Conservation (phyloP, 1,140 invertebrate genomes). For the Armadillidium nasatum region DNA sequence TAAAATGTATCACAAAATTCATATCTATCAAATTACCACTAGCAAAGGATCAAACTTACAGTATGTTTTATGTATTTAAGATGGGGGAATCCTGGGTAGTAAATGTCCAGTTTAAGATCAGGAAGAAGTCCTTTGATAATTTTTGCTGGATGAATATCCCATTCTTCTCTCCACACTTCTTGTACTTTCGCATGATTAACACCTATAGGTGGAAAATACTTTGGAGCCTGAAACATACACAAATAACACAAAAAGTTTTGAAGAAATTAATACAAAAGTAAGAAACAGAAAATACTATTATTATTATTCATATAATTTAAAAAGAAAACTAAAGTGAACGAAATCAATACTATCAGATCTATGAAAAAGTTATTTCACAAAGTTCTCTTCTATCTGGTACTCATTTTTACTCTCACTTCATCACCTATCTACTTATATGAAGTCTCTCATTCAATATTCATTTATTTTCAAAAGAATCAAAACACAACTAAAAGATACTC, state of each 20-base stretch:
- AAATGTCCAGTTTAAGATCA: conserved; percentile 63
- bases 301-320: too few species aligned
- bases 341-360: not conserved
- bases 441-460: too few species aligned
- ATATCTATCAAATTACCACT: too few species aligned
- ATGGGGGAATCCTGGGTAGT: conserved; percentile 86
- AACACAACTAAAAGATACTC: too few species aligned
- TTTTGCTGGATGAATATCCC: conserved; percentile 49
- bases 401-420: too few species aligned
- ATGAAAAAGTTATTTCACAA: too few species aligned
- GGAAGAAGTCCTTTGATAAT: conserved; percentile 70
- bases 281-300: too few species aligned
- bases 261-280: too few species aligned
- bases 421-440: too few species aligned
- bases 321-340: conserved; percentile 5
- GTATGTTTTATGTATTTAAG: conserved; percentile 74
- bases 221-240: conserved; percentile 53
- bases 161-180: conserved; percentile 33
- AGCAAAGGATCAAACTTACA: too few species aligned
- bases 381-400: too few species aligned
- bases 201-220: conserved; percentile 62
- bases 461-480: too few species aligned
- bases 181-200: conserved; percentile 56
- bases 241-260: conserved; percentile 27
- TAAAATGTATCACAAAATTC: not conserved